Evolutionary conservation across 35 echinoderm and acorn worm species (phyloP), one percentile per base, ranked within the genome.

Genomic region (Apostichopus parvimensis): DNA sequence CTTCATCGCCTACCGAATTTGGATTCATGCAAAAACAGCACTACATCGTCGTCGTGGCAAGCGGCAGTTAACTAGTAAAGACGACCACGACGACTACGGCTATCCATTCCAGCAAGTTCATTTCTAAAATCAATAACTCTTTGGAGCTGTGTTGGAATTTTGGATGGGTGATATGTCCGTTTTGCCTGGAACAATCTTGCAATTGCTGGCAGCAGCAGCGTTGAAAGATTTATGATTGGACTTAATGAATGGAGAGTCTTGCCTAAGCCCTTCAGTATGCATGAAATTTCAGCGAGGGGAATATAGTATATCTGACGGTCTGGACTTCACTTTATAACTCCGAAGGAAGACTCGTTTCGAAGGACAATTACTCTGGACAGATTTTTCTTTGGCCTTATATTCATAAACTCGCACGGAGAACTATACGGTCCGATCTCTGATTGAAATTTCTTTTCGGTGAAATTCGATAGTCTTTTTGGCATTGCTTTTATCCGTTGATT

Each of bases 161-260:
- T 75, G 71, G 71, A 75, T n/a, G 17, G 15, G 71, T 75, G 71
- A 75, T 75, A 75, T 22, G 71, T 75, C 71, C 71, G 17, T 75
- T 75, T 68, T 75, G 14, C 71, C 71, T 20, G 71, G 71, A 22
- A 75, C 71, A 75, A 75, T 75, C 71, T 75, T 18, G 71, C 71
- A n/a, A 75, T 75, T 20, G 71, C 71, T 75, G 7, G 71, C 34
- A 45, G 34, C 14, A 45, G 54, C 54, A 84, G 53, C 53, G 81
- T 60, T 84, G 81, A 84, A 56, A 84, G 81, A 84, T 84, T 84
- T 84, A 84, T 84, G 81, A 59, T 8, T 59, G 57, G 81, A 58
- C 81, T 59, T 75, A 75, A 84, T 84, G 81, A 84, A 58, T 84
- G 81, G 81, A 84, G 54, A 58, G 56, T 84, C 57, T 84, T 84